Base-by-base conservation (phyloP, 2,888 invertebrate species). In the Antheraea assamensis region DNA sequence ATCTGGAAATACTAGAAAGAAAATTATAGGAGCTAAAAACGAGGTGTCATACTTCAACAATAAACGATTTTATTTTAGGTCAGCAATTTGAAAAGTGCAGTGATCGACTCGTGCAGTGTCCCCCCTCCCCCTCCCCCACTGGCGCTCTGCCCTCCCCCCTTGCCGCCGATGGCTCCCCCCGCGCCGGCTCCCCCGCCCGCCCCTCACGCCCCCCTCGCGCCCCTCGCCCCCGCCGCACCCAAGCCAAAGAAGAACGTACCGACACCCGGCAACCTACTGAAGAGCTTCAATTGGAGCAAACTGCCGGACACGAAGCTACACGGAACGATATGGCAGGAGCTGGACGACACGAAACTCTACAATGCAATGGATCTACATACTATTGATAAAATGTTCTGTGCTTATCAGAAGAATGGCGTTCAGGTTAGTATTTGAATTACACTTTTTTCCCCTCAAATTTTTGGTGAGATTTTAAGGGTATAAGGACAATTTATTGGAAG, bases 221-320 rank as follows among this genome's bases (percentile, higher is more conserved):
- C 96, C 0, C 89, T 90, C 30, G 95, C 96, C 0, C 93, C 96
- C 15, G 95, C 96, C 72, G 85, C 92, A 0, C 96, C 96, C 75
- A 91, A 95, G 71, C 94, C 95, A 27, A 96, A 97, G 89, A 98
- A 98, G 91, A 98, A 98, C 90, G 98, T 98, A 75, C 99, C 99
- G 19, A 98, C 98, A 81, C 98, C 99, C 0, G 96, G 97, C 8
- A 98, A 98, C 90, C 98, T 99, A 0, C 93, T 99, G 73, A 99
- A 99, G 90, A 98, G 98, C 73, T 98, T 99, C 95, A 99, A 99
- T 94, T 99, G 99, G 99, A 98, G 98, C 72, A 99, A 98, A 88
- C 95, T 99, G 76, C 98, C 99, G 0, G 98, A 99, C 81, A 96
- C 97, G 64, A 98, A 98, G 87, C 95, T 99, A 2, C 97, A 97